Conservation (phyloP, 2,888 invertebrate genomes). For the Lottia scabra region DNA sequence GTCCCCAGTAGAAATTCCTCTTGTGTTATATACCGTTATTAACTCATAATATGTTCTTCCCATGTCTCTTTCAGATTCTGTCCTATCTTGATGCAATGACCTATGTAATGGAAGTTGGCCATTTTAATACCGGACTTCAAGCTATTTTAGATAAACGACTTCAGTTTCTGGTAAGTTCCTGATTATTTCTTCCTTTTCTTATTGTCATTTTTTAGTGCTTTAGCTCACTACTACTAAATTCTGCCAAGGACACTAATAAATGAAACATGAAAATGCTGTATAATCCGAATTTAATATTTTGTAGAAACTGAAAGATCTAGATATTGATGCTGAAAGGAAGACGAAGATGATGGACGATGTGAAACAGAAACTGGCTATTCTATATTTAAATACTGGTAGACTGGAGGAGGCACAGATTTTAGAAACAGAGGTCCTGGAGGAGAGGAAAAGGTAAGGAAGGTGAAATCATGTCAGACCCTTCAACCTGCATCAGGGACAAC, state of each 20-base stretch:
- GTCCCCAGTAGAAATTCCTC: too few species aligned
- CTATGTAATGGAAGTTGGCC: constrained; percentile 28
- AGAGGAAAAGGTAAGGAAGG: constrained; percentile 15
- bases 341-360: constrained; percentile 14
- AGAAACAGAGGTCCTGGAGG: constrained; percentile 15
- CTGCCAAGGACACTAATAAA: too few species aligned
- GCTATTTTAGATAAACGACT: constrained; percentile 17
- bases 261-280: too few species aligned
- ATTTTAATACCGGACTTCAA: constrained; percentile 13
- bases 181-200: too few species aligned
- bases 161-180: constrained; percentile 19
- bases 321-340: neutral
- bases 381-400: constrained; percentile 23
- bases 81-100: constrained; percentile 24
- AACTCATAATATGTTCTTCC: too few species aligned
- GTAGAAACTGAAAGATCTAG: too few species aligned
- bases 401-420: constrained; percentile 13
- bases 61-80: constrained; percentile 15
- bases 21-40: too few species aligned
- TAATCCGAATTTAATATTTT: too few species aligned
- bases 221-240: too few species aligned
- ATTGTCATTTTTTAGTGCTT: too few species aligned
- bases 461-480: too few species aligned
- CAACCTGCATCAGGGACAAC: too few species aligned
- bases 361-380: constrained; percentile 24